Evolutionary conservation across 2,113 vertebrate genomes (phyloP).

Genomic region (Prochilodus magdalenae): DNA sequence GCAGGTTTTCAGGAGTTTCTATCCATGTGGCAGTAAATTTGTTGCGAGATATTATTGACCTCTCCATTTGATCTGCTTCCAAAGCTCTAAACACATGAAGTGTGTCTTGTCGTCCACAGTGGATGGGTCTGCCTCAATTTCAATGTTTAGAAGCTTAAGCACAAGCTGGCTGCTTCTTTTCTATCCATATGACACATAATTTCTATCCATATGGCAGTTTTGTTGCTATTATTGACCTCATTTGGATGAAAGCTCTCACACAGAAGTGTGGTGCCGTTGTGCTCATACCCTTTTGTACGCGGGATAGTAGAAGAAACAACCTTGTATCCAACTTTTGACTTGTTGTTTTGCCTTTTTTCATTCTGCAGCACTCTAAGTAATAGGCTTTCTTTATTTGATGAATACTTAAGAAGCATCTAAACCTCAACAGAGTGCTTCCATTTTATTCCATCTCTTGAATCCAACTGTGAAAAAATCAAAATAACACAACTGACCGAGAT

Average conservation of each 20-base stretch:
- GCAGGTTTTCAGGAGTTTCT: too few relatives aligned
- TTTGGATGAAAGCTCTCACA: not conserved
- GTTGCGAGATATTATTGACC: too few relatives aligned
- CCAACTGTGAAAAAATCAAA: not conserved
- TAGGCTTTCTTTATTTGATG: not conserved
- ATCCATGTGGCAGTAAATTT: too few relatives aligned
- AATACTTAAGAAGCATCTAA: slow-evolving; percentile 11
- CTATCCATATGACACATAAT: not conserved
- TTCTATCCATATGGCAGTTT: not conserved
- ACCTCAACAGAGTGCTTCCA: slow-evolving; percentile 5
- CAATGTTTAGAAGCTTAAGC: too few relatives aligned
- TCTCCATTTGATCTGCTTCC: not conserved
- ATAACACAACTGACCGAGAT: slow-evolving; percentile 40
- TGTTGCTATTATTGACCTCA: not conserved
- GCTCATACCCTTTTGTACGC: not conserved
- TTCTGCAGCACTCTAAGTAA: not conserved
- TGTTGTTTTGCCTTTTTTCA: slow-evolving; percentile 28
- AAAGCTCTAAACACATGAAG: not conserved
- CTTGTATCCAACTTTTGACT: slow-evolving; percentile 26
- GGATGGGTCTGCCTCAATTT: too few relatives aligned
- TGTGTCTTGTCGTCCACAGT: too few relatives aligned
- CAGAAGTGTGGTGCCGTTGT: not conserved
- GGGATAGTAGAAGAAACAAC: slow-evolving; percentile 8
- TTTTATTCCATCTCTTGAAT: slow-evolving; percentile 3
- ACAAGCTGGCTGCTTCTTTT: not conserved